Conservation (phyloP, 2,797 vertebrate species). For the Ceryle rudis region DNA sequence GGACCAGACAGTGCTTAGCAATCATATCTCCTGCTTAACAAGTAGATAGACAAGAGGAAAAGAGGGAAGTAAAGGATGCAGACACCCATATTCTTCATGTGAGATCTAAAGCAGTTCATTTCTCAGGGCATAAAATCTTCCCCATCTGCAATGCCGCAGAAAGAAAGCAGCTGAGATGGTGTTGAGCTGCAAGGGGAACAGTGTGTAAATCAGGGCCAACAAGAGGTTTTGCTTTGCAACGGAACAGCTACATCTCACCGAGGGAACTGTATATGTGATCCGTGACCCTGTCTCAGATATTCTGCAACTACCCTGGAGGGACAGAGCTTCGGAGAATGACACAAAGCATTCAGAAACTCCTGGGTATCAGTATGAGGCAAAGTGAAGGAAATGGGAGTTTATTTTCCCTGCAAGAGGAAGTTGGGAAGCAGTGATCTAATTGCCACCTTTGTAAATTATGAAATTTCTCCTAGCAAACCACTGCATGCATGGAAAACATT, state of each 20-base stretch:
- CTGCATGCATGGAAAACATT: not conserved
- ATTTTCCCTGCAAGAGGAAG: constrained; percentile 38
- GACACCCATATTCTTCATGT: not conserved
- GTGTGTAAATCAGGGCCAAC: not conserved
- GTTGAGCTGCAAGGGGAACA: not conserved
- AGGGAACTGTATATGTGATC: not conserved
- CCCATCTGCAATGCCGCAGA: not conserved
- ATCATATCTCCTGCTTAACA: not conserved
- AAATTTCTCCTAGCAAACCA: not conserved
- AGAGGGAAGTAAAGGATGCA: not conserved
- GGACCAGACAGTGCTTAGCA: not conserved
- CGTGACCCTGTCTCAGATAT: not conserved
- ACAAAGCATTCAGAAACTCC: not conserved
- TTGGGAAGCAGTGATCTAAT: constrained; percentile 23
- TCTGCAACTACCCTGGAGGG: not conserved
- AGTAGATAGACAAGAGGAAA: not conserved
- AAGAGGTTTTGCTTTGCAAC: not conserved
- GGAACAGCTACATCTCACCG: not conserved
- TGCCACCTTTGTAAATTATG: constrained; percentile 19
- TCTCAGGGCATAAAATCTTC: not conserved
- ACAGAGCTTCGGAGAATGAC: not conserved
- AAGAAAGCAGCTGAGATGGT: not conserved
- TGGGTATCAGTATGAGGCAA: not conserved
- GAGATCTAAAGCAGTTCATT: not conserved
- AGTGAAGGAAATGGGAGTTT: constrained; percentile 50